phyloP scores from a whole-genome alignment of 2,888 invertebrate genomes.

The Melinaea marsaeus region DNA sequence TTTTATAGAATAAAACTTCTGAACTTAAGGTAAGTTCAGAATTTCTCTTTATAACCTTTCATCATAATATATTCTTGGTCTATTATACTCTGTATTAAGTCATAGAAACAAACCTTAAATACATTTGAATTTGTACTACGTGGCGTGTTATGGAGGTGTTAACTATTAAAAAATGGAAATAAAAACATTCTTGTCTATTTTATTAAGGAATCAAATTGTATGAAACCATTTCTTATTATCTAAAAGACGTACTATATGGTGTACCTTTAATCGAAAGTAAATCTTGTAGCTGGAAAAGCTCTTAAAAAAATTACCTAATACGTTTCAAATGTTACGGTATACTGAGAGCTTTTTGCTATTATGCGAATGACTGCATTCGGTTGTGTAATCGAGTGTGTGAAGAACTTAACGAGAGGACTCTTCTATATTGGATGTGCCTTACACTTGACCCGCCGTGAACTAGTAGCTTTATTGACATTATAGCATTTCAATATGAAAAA shows the following conservation, averaged over 20 bases:
- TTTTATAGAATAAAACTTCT: too few relatives aligned
- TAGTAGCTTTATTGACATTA: constrained; percentile 14
- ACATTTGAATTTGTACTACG: too few relatives aligned
- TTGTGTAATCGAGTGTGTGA: constrained; percentile 45
- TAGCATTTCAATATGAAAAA: background rate
- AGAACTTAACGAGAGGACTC: constrained; percentile 42
- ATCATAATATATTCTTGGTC: too few relatives aligned
- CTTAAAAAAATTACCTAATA: constrained; percentile 33
- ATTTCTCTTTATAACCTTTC: too few relatives aligned
- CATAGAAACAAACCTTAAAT: too few relatives aligned
- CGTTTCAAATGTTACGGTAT: constrained; percentile 40
- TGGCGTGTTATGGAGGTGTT: too few relatives aligned
- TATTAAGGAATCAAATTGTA: too few relatives aligned
- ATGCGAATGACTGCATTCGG: constrained; percentile 51
- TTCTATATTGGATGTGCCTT: constrained; percentile 35
- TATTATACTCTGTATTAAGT: too few relatives aligned
- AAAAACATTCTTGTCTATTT: too few relatives aligned
- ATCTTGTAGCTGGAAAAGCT: constrained; percentile 9
- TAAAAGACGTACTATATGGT: constrained; percentile 7
- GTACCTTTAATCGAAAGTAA: constrained; percentile 16
- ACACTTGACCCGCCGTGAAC: constrained; percentile 21
- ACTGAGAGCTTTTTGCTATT: constrained; percentile 50
- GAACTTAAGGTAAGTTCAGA: too few relatives aligned
- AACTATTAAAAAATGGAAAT: too few relatives aligned
- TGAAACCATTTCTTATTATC: too few relatives aligned